phyloP scores from a whole-genome alignment of 1,140 invertebrate species.

The Megalopta genalis region DNA sequence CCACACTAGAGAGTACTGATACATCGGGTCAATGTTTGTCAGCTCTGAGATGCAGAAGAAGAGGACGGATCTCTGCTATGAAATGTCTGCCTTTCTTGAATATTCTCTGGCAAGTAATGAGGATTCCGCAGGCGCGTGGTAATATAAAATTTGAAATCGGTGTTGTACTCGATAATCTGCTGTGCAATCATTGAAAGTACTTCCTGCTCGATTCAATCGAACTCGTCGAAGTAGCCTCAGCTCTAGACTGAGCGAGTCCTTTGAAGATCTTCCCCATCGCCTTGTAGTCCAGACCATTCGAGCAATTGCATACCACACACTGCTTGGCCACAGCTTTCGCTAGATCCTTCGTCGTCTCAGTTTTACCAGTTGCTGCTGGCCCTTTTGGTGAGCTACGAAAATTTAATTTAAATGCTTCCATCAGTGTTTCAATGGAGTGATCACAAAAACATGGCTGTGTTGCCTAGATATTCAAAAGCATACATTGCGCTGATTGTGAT shows the following conservation, averaged over 20 bases:
- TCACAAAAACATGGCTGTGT: slow-evolving; percentile 89
- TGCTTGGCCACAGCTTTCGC: slow-evolving; percentile 97
- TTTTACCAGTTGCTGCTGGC: slow-evolving; percentile 97
- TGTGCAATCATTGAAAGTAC: slow-evolving; percentile 95
- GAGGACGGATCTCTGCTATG: slow-evolving; percentile 91
- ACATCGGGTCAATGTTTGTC: slow-evolving; percentile 96
- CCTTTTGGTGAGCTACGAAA: slow-evolving; percentile 94
- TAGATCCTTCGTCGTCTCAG: slow-evolving; percentile 96
- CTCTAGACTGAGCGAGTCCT: slow-evolving; percentile 94
- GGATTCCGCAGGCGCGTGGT: slow-evolving; percentile 95
- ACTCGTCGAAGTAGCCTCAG: slow-evolving; percentile 98
- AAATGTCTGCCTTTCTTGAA: slow-evolving; percentile 94
- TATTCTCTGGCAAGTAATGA: slow-evolving; percentile 93
- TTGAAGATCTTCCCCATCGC: slow-evolving; percentile 96
- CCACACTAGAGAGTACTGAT: slow-evolving; percentile 95
- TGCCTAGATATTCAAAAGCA: slow-evolving; percentile 95
- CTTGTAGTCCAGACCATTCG: slow-evolving; percentile 93
- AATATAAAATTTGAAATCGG: slow-evolving; percentile 94
- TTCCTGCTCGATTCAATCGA: slow-evolving; percentile 95
- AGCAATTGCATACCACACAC: slow-evolving; percentile 98
- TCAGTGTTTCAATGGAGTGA: slow-evolving; percentile 91
- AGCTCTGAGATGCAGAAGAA: slow-evolving; percentile 97
- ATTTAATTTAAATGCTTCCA: slow-evolving; percentile 91
- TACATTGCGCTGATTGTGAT: slow-evolving; percentile 87
- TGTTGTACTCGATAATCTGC: slow-evolving; percentile 92